phyloP scores from a whole-genome alignment of 2,888 invertebrate genomes.

The Sussaba pulchella region DNA sequence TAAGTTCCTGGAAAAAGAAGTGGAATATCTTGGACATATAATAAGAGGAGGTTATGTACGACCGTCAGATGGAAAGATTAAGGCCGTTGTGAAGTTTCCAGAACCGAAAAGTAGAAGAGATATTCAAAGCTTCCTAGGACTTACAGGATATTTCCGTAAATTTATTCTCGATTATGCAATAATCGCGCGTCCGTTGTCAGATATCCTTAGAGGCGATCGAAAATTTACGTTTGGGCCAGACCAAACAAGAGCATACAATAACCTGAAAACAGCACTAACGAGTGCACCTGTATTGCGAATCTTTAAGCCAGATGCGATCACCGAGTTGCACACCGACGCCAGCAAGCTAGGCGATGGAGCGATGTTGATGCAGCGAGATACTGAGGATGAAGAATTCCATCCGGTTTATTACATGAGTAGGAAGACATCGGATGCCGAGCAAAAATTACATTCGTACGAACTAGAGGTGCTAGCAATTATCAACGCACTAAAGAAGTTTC shows the following conservation, averaged over 20 bases:
- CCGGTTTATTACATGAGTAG: slow-evolving; percentile 5
- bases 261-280: slow-evolving; percentile 18
- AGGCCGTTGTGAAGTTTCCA: slow-evolving; percentile 59
- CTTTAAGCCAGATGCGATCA: slow-evolving; percentile 24
- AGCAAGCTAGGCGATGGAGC: slow-evolving; percentile 57
- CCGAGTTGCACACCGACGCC: slow-evolving; percentile 63
- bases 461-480: slow-evolving; percentile 71
- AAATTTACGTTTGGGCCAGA: slow-evolving; percentile 31
- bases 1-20: slow-evolving; percentile 54
- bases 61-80: slow-evolving; percentile 61
- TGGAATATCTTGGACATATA: slow-evolving; percentile 59
- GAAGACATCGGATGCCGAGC: not conserved
- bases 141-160: slow-evolving; percentile 79
- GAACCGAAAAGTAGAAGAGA: slow-evolving; percentile 62
- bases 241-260: slow-evolving; percentile 2
- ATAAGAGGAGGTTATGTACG: slow-evolving; percentile 40
- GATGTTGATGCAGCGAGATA: slow-evolving; percentile 44
- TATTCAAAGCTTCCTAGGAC: slow-evolving; percentile 76
- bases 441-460: slow-evolving; percentile 55
- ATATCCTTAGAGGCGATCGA: not conserved
- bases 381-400: slow-evolving; percentile 11
- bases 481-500: slow-evolving; percentile 70
- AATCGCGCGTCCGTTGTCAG: slow-evolving; percentile 75
- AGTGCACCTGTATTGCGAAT: slow-evolving; percentile 46
- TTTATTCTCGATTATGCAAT: slow-evolving; percentile 76